A percentile compares a stretch with the other conserved stretches of the same genome.
Evolutionary conservation across 1,140 invertebrate species (phyloP).

Genomic region (Eriosoma lanigerum): DNA sequence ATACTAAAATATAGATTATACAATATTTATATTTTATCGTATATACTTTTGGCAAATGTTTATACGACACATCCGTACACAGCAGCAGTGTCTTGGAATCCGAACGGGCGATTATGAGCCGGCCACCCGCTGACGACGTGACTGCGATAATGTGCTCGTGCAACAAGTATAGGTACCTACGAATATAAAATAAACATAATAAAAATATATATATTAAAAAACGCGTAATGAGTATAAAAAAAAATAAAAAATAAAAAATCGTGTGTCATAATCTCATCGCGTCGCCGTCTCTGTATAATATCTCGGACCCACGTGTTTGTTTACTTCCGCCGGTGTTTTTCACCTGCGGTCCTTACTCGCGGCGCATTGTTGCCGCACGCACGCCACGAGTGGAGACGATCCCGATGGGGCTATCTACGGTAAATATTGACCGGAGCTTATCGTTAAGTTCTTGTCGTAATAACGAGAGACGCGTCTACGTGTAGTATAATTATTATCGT

Average conservation of each 20-base stretch:
- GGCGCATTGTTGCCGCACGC: not conserved
- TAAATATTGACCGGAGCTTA: conserved; percentile 43
- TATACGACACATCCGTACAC: not conserved
- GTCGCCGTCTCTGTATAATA: too few species aligned
- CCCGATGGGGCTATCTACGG: not conserved
- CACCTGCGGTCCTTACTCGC: not conserved
- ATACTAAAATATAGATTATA: not conserved
- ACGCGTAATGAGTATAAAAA: not conserved
- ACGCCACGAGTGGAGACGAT: not conserved
- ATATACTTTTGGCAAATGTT: conserved; percentile 20
- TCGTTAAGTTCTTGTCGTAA: not conserved
- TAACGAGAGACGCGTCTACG: not conserved
- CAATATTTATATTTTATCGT: not conserved
- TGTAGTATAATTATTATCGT: not conserved
- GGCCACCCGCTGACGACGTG: conserved; percentile 23
- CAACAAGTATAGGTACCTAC: too few species aligned
- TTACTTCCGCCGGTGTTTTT: conserved; percentile 44
- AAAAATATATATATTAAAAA: not conserved
- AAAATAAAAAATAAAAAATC: not conserved
- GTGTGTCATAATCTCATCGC: not conserved
- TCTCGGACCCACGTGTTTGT: conserved; percentile 19
- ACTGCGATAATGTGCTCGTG: conserved; percentile 15
- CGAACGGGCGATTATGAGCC: conserved; percentile 32
- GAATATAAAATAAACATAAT: conserved; percentile 42
- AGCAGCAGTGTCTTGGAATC: conserved; percentile 31